Evolutionary conservation across 2,113 vertebrate species (phyloP).

Genomic region (Myrmophylax atrothorax): DNA sequence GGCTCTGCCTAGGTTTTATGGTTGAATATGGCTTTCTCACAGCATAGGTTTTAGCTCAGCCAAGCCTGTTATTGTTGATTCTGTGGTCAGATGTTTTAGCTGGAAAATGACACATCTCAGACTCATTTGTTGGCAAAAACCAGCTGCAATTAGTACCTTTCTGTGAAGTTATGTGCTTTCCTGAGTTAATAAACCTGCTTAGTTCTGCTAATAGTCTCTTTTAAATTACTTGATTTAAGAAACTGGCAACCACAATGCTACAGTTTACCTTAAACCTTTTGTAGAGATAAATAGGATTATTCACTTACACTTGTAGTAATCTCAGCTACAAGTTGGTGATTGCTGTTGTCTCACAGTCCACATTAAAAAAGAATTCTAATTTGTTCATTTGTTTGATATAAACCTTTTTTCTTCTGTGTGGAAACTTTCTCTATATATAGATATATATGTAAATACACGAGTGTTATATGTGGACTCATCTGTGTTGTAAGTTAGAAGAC

Average conservation of each 20-base stretch:
- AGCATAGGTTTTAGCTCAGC: not conserved
- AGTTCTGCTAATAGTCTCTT: not conserved
- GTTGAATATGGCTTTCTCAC: not conserved
- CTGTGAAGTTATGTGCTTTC: not conserved
- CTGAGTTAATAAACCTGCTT: not conserved
- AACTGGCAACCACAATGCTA: not conserved
- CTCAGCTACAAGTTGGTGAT: not conserved
- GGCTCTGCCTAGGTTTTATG: not conserved
- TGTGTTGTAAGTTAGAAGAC: not conserved
- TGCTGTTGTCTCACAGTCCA: not conserved
- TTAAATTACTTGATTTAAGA: not conserved
- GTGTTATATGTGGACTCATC: not conserved
- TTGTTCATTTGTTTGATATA: not conserved
- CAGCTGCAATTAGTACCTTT: not conserved
- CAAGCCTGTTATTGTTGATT: not conserved
- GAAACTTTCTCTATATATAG: fast-evolving
- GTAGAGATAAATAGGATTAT: not conserved
- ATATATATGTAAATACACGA: not conserved
- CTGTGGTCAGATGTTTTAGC: not conserved
- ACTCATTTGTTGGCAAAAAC: not conserved
- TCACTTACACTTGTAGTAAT: fast-evolving
- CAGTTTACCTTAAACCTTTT: not conserved
- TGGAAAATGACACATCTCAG: not conserved
- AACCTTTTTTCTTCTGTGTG: not conserved
- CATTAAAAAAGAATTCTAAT: not conserved